phyloP scores from a whole-genome alignment of 2,888 invertebrate species.

The Lepidochitona cinerea region DNA sequence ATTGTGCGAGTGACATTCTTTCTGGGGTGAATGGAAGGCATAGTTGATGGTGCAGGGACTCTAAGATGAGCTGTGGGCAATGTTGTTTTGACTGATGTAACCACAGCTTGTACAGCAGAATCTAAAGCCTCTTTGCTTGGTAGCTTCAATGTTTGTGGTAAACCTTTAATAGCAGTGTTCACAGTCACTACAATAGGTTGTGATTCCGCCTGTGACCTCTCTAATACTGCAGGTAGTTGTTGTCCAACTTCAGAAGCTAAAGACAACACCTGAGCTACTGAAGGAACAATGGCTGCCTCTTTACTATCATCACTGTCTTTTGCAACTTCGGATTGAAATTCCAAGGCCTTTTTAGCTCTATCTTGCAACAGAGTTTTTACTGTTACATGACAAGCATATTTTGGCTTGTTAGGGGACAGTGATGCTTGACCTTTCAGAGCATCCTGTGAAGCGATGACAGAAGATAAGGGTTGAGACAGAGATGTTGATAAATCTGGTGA shows the following conservation, averaged over 20 bases:
- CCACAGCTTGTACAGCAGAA: constrained; percentile 51
- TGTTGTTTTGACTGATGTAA: constrained; percentile 53
- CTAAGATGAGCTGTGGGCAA: constrained; percentile 62
- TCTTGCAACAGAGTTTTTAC: constrained; percentile 63
- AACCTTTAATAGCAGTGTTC: background rate
- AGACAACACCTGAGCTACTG: background rate
- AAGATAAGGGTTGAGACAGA: background rate
- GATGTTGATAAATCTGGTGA: background rate
- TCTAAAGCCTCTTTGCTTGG: constrained; percentile 49
- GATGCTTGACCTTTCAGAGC: constrained; percentile 10
- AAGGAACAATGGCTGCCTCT: background rate
- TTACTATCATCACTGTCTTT: background rate
- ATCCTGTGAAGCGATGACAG: background rate
- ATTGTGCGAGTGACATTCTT: constrained; percentile 61
- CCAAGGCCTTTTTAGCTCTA: constrained; percentile 28
- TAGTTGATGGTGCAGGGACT: constrained; percentile 56
- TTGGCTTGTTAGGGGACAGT: constrained; percentile 14
- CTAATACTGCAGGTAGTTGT: constrained; percentile 27
- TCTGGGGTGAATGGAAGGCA: constrained; percentile 52
- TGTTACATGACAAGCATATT: constrained; percentile 64
- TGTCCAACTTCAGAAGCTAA: background rate
- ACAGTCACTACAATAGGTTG: constrained; percentile 38
- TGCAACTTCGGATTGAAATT: constrained; percentile 19
- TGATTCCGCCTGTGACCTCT: constrained; percentile 27
- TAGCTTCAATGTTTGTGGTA: constrained; percentile 23